Evolutionary conservation across 1,140 invertebrate genomes (phyloP), one percentile per base, ranked within the genome.

Genomic region (Samia ricini): DNA sequence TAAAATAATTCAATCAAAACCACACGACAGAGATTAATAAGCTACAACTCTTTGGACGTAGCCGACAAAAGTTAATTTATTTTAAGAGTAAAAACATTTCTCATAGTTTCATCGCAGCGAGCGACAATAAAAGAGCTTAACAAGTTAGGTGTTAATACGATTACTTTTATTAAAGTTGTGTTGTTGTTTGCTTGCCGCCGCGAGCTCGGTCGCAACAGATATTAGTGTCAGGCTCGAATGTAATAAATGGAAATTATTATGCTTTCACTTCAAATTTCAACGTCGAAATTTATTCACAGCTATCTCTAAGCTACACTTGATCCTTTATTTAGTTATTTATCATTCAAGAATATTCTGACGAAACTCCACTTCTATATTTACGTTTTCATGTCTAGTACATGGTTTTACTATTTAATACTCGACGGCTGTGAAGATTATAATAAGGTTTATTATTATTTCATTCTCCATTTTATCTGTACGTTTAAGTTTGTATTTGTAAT

Each of bases 91-190:
- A 15, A 61, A 66, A 63, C 55, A 63, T 66, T 66, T 66, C 48
- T 58, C 56, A 15, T 60, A 55, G 42, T 26, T 36, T 52, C 65
- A 60, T 64, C 61, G 62, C 48, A 67, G 62, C 50, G 21, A 8
- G 64, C 65, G 61, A 68, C 70, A 64, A 69, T 68, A 69, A 68
- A 69, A 65, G 63, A 68, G 69, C 66, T 76, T 76, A 72, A 56
- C 54, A 69, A 76, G 72, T 76, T 72, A 64, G 68, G 64, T 72
- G 73, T 66, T 77, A 79, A 77, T 76, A 64, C 68, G 71, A 77
- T 77, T 63, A 71, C 75, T 79, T 72, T 74, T 77, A 77, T 75
- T 74, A 71, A 77, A 79, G 68, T 73, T 74, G 71, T 69, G 61
- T 64, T 56, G 64, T 68, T 66, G 66, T 68, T 72, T 66, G 49